Percentiles rank a stretch among this genome's conserved stretches.
phyloP scores from a whole-genome alignment of 2,113 vertebrate species.

The Struthidea cinerea region DNA sequence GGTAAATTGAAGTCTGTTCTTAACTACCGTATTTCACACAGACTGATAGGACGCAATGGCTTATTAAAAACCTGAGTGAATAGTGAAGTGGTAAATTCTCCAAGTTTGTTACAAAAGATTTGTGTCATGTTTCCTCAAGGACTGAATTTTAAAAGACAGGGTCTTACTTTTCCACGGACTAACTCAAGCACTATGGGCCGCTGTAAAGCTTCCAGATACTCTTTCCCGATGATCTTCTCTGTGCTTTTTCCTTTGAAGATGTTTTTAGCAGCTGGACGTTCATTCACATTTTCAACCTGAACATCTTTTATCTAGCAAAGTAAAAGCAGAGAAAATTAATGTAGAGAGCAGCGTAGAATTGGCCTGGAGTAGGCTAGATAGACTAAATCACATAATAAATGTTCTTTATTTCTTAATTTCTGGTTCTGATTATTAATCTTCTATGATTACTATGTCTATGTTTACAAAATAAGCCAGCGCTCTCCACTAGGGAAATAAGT shows the following conservation, averaged over 20 bases:
- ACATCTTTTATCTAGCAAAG: slow-evolving; percentile 83
- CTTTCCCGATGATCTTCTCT: slow-evolving; percentile 77
- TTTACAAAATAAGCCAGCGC: background rate
- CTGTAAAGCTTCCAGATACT: slow-evolving; percentile 77
- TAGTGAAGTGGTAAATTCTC: background rate
- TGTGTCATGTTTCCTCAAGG: background rate
- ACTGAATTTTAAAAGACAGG: background rate
- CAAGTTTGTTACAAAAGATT: background rate
- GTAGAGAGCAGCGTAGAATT: background rate
- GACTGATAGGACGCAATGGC: background rate
- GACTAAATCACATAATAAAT: background rate
- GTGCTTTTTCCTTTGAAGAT: slow-evolving; percentile 80
- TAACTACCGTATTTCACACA: background rate
- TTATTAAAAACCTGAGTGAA: background rate
- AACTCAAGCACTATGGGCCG: slow-evolving; percentile 86
- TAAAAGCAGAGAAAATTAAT: slow-evolving; percentile 22
- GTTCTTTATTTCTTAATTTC: background rate
- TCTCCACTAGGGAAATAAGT: background rate
- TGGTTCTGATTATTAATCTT: background rate
- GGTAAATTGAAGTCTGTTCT: background rate
- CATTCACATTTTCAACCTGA: slow-evolving; percentile 75
- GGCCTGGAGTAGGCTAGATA: background rate
- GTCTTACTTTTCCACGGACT: slow-evolving; percentile 87
- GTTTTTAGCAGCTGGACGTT: slow-evolving; percentile 75
- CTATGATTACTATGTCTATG: background rate